Base-by-base conservation (phyloP, 2,888 invertebrate species). In the Graphium colonna region DNA sequence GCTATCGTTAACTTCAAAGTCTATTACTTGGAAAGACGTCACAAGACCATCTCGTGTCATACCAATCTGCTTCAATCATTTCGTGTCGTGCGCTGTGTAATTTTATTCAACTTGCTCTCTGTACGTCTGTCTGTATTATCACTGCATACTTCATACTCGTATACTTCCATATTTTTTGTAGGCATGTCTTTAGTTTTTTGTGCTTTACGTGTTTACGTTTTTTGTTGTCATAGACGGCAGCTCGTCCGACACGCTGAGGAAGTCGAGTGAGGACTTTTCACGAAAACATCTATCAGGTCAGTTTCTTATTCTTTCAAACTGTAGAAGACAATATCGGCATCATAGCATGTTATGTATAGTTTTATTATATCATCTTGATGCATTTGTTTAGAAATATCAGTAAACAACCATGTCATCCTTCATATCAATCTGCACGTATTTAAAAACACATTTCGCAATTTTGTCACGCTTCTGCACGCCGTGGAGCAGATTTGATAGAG, bases 231-330 rank as follows among this genome's bases (percentile, higher is more conserved):
- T 88, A 90, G 90, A 90, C 88, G 83, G 86, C 82, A 84, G 90
- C 62, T 78, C 86, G 33, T 74, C 87, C 71, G 90, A 90, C 69
- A 76, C 86, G 60, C 73, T 81, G 64, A 81, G 90, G 76, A 90
- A 88, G 69, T 76, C 83, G 63, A 90, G 90, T 68, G 89, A 90
- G 79, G 90, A 90, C 67, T 84, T 81, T 60, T 90, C 90, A 58
- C 82, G 90, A 80, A 90, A 90, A 81, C 88, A 88, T 74, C 78
- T 90, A 67, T 89, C 90, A 79, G 90, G 90, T 90, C 74, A 82
- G 86, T 72, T 65, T 60, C 21, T 38, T 39, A 12, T 46, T 39
- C 12, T 44, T 10, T 38, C 16, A 33, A 41, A 43, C 42, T 48
- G 1, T 40, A 33, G 16, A 40, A 7, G 9, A n/a, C 3, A n/a